A percentile compares a stretch with the other conserved stretches of the same genome.
Conservation (phyloP, 2,113 vertebrate species). For the Mus musculus region GRCm39 chr3:117249501-117250000, state of each 20-base stretch:
- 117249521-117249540: neutral
- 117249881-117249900: neutral
- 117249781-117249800: neutral
- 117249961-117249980: neutral
- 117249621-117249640: neutral
- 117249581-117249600: neutral
- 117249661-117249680: neutral
- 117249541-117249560: neutral
- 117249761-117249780: neutral
- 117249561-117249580: neutral
- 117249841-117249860: neutral
- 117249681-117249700: neutral
- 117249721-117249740: fast-evolving
- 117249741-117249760: neutral
- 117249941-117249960: neutral
- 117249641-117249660: neutral
- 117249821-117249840: neutral
- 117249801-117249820: neutral
- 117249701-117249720: neutral
- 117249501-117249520: neutral
- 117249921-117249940: neutral
- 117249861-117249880: neutral
- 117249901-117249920: neutral
- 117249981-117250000: neutral
- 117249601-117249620: neutral